phyloP scores from a whole-genome alignment of 2,797 vertebrate genomes.

The Borostomias antarcticus region DNA sequence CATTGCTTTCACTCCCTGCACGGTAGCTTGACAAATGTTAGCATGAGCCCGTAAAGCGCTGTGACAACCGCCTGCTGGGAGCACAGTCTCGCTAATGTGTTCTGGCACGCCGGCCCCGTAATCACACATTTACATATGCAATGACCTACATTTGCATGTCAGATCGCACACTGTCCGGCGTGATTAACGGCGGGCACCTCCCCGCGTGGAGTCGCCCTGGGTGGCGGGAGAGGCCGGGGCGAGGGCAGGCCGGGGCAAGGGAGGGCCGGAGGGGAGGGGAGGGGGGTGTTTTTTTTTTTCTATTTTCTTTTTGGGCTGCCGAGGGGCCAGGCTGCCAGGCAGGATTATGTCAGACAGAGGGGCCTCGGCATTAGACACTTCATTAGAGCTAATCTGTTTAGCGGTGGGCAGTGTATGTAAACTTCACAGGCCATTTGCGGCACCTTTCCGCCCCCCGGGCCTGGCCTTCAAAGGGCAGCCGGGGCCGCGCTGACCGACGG shows the following conservation, averaged over 20 bases:
- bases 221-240: slow-evolving; percentile 89
- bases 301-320: slow-evolving; percentile 98
- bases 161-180: slow-evolving; percentile 96
- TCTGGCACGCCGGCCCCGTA: slow-evolving; percentile 96
- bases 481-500: slow-evolving; percentile 87
- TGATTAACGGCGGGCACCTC: slow-evolving; percentile 95
- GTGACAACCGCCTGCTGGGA: slow-evolving; percentile 98
- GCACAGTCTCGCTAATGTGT: slow-evolving; percentile 97
- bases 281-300: slow-evolving; percentile 87
- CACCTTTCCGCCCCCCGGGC: slow-evolving; percentile 90
- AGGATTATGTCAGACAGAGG: slow-evolving; percentile 93
- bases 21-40: slow-evolving; percentile 93
- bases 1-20: slow-evolving; percentile 83
- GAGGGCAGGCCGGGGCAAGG: slow-evolving; percentile 85
- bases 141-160: slow-evolving; percentile 99
- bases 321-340: slow-evolving; percentile 96
- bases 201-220: slow-evolving; percentile 84
- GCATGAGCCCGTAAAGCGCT: slow-evolving; percentile 89
- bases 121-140: slow-evolving; percentile 99
- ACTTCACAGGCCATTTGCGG: slow-evolving; percentile 98
- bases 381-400: slow-evolving; percentile 99
- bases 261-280: slow-evolving; percentile 77
- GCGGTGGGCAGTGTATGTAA: slow-evolving; percentile 99
- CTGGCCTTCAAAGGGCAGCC: slow-evolving; percentile 92
- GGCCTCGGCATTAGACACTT: slow-evolving; percentile 98